A percentile compares a stretch with the other conserved stretches of the same genome.
phyloP scores from a whole-genome alignment of 2,113 vertebrate genomes.

The Thermophis baileyi region DNA sequence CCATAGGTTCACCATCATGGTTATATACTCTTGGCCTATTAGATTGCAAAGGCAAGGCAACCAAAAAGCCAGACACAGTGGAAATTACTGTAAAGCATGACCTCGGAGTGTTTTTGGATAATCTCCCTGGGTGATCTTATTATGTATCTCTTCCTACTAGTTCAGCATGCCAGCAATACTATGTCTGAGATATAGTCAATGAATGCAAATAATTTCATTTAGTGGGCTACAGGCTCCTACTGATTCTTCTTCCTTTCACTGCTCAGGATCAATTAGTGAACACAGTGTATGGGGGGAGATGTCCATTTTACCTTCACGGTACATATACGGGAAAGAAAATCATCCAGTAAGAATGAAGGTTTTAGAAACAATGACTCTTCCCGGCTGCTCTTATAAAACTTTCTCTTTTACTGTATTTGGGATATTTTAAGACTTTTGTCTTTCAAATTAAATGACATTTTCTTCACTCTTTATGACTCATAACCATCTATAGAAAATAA shows the following conservation, averaged over 20 bases:
- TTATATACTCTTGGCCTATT: background rate
- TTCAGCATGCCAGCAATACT: background rate
- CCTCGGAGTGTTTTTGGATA: background rate
- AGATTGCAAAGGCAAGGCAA: background rate
- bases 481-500: constrained; percentile 57
- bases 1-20: too few species aligned
- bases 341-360: constrained; percentile 9
- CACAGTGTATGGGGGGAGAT: background rate
- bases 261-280: background rate
- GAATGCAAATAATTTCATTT: background rate
- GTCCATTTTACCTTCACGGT: background rate
- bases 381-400: constrained; percentile 29
- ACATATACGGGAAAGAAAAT: constrained; percentile 28
- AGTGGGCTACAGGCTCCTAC: background rate
- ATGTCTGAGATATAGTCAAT: background rate
- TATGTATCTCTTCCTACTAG: background rate
- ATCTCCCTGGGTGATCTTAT: background rate
- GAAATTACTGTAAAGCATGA: background rate
- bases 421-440: constrained; percentile 59
- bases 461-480: constrained; percentile 59
- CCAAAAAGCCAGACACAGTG: background rate
- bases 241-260: background rate
- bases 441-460: constrained; percentile 52
- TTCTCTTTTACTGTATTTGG: constrained; percentile 43
- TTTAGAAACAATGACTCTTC: constrained; percentile 46